Evolutionary conservation across 2,888 invertebrate genomes (phyloP), one percentile per base, ranked within the genome.

Genomic region (Linnaemya vulpina): DNA sequence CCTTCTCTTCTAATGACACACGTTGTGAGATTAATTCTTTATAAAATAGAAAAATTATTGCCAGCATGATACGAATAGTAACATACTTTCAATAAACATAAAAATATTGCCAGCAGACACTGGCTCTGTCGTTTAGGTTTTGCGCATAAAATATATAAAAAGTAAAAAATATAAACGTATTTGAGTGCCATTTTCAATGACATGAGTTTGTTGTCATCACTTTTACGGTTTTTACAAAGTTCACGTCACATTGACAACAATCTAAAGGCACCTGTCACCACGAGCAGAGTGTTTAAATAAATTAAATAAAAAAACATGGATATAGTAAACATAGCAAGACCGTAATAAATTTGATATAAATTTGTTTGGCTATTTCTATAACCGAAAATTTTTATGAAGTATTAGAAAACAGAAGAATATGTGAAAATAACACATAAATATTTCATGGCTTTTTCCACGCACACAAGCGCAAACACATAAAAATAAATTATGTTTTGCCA

Each of bases 181-280:
- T 88, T 90, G 89, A 90, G 90, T 90, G 90, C 90, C 89, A 90
- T 86, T 89, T 90, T 90, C 90, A 89, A 90, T 90, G 90, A 90
- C 90, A 90, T 87, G 88, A 88, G 88, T 88, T 74, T 84, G 85
- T 84, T 75, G 49, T 17, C 68, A 74, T 78, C 78, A 58, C 43
- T 68, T 53, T 73, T 68, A 17, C 62, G 60, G 43, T 65, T 75
- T 67, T 38, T 60, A 15, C 9, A 74, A 78, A 74, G 46, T 78
- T 38, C 51, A 40, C 68, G 74, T 78, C n/a, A 77, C 67, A 86
- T 82, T 85, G 84, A 80, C 84, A 86, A 76, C 65, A 62, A 81
- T 58, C 75, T 83, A 73, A 85, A 78, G 74, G 74, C 85, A 85
- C 84, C 84, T 85, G 84, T 85, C 83, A 81, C 83, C 74, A 71